A percentile compares a stretch with the other conserved stretches of the same genome.
Conservation (phyloP, 2,113 vertebrate genomes). For the Hassar affinis region DNA sequence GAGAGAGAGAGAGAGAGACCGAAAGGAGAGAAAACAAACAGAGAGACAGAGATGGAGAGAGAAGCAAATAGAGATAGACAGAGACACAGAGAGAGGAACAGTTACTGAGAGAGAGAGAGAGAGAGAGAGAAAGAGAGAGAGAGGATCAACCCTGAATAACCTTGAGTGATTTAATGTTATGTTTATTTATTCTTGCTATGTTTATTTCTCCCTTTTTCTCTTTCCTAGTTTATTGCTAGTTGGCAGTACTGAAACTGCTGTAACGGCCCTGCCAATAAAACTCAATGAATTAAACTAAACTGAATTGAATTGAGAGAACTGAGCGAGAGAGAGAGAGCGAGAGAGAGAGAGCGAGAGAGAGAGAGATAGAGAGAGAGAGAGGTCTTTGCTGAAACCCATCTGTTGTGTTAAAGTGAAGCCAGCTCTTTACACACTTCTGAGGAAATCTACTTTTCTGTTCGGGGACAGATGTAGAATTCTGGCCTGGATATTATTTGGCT, state of each 20-base stretch:
- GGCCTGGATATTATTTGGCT: conserved; percentile 21
- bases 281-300: conserved; percentile 2
- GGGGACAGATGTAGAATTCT: conserved; percentile 28
- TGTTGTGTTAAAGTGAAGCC: conserved; percentile 24
- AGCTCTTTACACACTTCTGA: conserved; percentile 30
- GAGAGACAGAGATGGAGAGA: too few species aligned
- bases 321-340: neutral
- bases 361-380: neutral
- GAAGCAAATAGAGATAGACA: too few species aligned
- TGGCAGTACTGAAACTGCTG: conserved; percentile 11
- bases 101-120: neutral
- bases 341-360: neutral
- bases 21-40: too few species aligned
- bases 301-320: neutral
- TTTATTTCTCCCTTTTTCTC: neutral
- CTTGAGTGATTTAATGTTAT: neutral
- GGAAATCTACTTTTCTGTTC: conserved; percentile 31
- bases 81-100: too few species aligned
- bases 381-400: conserved; percentile 32
- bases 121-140: neutral
- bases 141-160: neutral
- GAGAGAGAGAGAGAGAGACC: neutral
- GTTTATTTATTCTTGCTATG: neutral
- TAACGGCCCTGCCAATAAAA: neutral
- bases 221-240: neutral